A percentile compares a stretch with the other conserved stretches of the same genome.
Conservation (phyloP, 2,113 vertebrate species). For the Thamnophis sirtalis region DNA sequence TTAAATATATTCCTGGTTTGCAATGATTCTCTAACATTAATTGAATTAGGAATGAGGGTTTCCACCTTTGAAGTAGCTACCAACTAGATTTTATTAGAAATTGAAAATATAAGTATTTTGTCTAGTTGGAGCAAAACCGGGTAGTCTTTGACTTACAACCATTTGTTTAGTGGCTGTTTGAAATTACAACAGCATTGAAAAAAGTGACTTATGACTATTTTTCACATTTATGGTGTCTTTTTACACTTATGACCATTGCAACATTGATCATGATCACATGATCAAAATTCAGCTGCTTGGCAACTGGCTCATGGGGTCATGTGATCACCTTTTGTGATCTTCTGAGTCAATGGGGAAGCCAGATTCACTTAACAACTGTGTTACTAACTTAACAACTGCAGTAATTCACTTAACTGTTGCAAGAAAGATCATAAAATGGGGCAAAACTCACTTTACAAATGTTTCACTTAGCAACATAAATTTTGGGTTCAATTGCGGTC, state of each 20-base stretch:
- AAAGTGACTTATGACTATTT: not conserved
- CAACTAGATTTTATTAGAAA: slow-evolving; percentile 43
- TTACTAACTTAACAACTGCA: not conserved
- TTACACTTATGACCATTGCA: not conserved
- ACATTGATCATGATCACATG: not conserved
- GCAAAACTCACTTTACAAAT: not conserved
- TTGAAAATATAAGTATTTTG: slow-evolving; percentile 68
- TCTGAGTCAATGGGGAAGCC: not conserved
- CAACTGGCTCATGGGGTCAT: not conserved
- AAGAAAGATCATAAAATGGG: not conserved
- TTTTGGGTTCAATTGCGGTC: not conserved
- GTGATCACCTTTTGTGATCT: not conserved
- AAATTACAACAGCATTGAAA: not conserved
- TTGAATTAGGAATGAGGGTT: slow-evolving; percentile 51
- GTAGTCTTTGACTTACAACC: not conserved
- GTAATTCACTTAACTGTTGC: not conserved
- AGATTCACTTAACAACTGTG: not conserved
- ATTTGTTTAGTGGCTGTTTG: not conserved
- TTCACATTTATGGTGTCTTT: not conserved
- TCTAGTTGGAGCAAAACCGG: slow-evolving; percentile 48
- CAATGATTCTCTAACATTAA: slow-evolving; percentile 41
- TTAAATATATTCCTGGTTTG: slow-evolving; percentile 46
- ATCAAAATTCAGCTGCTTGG: not conserved
- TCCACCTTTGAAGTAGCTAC: slow-evolving; percentile 53
- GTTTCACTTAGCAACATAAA: not conserved